Evolutionary conservation across 2,888 invertebrate genomes (phyloP), one percentile per base, ranked within the genome.

Genomic region (Nomada flava): DNA sequence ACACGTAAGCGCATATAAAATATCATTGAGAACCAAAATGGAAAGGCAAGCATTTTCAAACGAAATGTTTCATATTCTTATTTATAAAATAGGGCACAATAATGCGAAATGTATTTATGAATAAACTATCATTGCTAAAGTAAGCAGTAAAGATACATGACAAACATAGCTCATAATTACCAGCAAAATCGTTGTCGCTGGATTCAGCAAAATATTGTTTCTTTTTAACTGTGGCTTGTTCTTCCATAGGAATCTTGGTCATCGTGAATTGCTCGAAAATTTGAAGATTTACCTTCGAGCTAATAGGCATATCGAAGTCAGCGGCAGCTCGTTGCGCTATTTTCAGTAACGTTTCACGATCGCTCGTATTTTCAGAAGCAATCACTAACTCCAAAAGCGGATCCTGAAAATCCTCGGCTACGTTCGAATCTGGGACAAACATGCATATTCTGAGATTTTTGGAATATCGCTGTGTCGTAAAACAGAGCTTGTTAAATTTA

Each of bases 301-400:
- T 76, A 9, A 74, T 62, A 11, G 89, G 85, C 18, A 79, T 65
- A 57, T 91, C 91, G 82, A 89, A 90, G 52, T 88, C 88, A 20
- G 90, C 85, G 52, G 90, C 88, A 13, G 92, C 93, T n/a, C 91
- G 89, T 75, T 89, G 90, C 18, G 92, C 92, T 60, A 93, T 91
- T 84, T 91, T 89, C 65, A 89, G 82, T 76, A 93, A 85, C 70
- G 84, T 90, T 75, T 91, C 91, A 75, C 91, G 89, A 86, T 93
- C 91, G 72, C 86, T 84, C 57, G 92, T 89, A 80, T 88, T 90
- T 86, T 93, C 93, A 44, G 93, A 91, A 50, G 92, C 92, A 76
- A 93, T 91, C 79, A 92, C 91, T 74, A 93, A 89, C 74, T 92
- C 92, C 79, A 93, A 89, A 76, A 93, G 88, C 65, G 93, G 93